Conservation (phyloP, 1,140 invertebrate species). For the Acromyrmex heyeri region DNA sequence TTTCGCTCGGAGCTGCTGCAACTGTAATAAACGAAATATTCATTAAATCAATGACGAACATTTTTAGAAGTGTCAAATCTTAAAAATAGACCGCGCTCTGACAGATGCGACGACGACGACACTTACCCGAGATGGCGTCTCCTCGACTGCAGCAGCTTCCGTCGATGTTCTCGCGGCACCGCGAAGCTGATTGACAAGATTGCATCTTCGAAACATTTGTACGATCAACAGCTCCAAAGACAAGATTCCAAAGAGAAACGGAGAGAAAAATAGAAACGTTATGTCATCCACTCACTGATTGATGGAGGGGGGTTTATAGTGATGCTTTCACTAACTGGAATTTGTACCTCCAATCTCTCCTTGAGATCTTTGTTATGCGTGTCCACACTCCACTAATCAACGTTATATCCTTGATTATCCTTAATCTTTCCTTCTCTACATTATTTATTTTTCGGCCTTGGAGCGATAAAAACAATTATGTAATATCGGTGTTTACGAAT, state of each 20-base stretch:
- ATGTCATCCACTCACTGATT: neutral
- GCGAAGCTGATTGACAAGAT: constrained; percentile 9
- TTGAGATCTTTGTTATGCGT: no score
- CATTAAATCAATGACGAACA: neutral
- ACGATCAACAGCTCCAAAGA: neutral
- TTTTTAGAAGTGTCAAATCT: neutral
- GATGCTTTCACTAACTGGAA: no score
- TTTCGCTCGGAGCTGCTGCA: constrained; percentile 78
- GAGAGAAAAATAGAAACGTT: neutral
- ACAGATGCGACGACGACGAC: neutral
- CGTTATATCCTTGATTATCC: neutral
- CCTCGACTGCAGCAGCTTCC: constrained; percentile 28
- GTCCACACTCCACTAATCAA: neutral
- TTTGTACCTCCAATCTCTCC: no score
- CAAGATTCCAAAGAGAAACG: neutral
- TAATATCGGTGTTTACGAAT: neutral
- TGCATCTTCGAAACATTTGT: constrained; percentile 70
- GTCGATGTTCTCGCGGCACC: constrained; percentile 54
- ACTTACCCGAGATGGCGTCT: constrained; percentile 58
- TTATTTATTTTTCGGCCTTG: neutral
- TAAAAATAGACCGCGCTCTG: neutral
- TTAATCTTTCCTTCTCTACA: neutral
- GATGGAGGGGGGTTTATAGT: no score
- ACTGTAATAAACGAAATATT: constrained; percentile 68
- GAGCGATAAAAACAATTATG: neutral